These are phyloP conservation scores for Panthera uncia DNA, from an alignment of 2,113 vertebrate species.

Conservation along the genomic window DNA sequence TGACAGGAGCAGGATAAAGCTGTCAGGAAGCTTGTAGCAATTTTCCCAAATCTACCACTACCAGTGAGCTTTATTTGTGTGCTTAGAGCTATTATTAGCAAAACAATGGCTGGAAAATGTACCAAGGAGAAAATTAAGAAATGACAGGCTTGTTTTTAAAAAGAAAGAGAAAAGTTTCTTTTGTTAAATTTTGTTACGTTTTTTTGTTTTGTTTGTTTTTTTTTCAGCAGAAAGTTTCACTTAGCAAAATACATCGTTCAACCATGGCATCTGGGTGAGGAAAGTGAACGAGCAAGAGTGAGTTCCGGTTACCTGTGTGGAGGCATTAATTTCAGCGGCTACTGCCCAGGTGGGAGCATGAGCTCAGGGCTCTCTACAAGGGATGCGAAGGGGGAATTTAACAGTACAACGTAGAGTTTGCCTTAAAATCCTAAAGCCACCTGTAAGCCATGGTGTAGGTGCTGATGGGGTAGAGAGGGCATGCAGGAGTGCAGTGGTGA, in stretches of 20 bases:
- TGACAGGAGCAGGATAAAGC: slow-evolving; percentile 67
- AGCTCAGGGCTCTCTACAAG: background rate
- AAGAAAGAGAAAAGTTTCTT: slow-evolving; percentile 41
- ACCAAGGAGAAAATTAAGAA: slow-evolving; percentile 61
- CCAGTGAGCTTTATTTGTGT: slow-evolving; percentile 57
- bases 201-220: background rate
- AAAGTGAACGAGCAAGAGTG: background rate
- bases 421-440: background rate
- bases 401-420: background rate
- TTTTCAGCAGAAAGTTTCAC: background rate
- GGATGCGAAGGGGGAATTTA: background rate
- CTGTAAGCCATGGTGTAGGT: background rate
- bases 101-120: slow-evolving; percentile 72
- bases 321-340: background rate
- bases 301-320: background rate
- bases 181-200: slow-evolving; percentile 49
- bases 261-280: background rate
- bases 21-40: slow-evolving; percentile 42
- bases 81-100: slow-evolving; percentile 72
- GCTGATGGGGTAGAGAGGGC: background rate
- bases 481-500: background rate
- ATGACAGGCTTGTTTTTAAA: slow-evolving; percentile 43
- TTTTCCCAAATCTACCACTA: slow-evolving; percentile 62
- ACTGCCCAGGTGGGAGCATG: fast-evolving
- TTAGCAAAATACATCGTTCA: background rate